Base-by-base conservation (phyloP, 2,888 invertebrate species). In the Rosalia funebris region DNA sequence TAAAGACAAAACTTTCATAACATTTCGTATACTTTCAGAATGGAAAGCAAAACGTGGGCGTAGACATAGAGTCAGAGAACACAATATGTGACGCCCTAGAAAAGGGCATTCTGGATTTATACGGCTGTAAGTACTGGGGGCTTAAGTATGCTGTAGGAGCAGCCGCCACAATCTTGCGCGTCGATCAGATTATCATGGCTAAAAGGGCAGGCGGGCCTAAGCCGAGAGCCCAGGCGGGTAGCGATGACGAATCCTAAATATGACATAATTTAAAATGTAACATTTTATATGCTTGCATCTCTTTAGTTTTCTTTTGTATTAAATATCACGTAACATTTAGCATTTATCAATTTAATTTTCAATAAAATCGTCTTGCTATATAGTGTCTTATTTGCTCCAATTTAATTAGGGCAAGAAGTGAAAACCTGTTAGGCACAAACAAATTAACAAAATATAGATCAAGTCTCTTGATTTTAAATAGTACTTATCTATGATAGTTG, bases 141-240 rank as follows among this genome's bases (percentile, higher is more conserved):
- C 83, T 99, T 54, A 96, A 97, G 80, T 96, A 98, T 83, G 97
- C 98, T 0, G 93, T 95, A 0, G 89, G 92, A 63, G 96, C 96
- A 1, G 96, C 98, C 0, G 89, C 91, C 62, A 97, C 97, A 0
- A 92, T 98, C 69, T 86, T 98, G 19, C 91, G 92, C 80, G 95
- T 98, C 17, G 96, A 98, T 83, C 96, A 98, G 84, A 98, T 98
- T 70, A 98, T 98, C 69, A 97, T 98, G 97, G 96, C 98, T 0
- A 98, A 98, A 83, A 87, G 92, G 73, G 96, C 97, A 11, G 98
- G 98, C 42, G 98, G 98, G 41, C 97, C 97, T 0, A 97, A 96
- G 81, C 87, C 93, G 1, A 87, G 88, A 73, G 76, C 76, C 45
- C 79, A 81, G 53, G 87, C 87, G 62, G 87, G 86, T 5, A 84